Base-by-base conservation (phyloP, 2,113 vertebrate genomes). In the Nerophis ophidion region DNA sequence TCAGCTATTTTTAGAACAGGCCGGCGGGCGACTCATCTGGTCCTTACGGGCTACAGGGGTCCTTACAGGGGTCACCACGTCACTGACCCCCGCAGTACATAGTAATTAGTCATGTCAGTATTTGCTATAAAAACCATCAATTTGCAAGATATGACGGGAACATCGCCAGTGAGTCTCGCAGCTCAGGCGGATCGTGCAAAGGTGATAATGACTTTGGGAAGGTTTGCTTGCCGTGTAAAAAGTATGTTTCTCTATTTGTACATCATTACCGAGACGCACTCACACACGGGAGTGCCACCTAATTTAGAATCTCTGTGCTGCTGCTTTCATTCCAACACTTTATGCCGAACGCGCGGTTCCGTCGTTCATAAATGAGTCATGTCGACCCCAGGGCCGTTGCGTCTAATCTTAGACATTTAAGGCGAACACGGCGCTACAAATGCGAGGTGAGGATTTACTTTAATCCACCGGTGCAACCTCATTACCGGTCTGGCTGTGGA, bases 351-450 rank as follows among this genome's bases (percentile, higher is more conserved):
- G 71, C 71, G 71, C 67, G 82, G 77, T 79, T 81, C 70, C 57
- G 60, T 58, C 76, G 64, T 81, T 85, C 82, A 85, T 85, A 82
- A 85, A 88, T 88, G 83, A 87, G 42, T 79, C 72, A 85, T 75
- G 71, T 64, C 48, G 26, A 65, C 82, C 68, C 68, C 64, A 45
- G 40, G 82, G 84, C 69, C 46, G 68, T 81, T 81, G 73, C 72
- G 66, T 79, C 79, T 83, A 72, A 80, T 84, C 82, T 79, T 74
- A 82, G 75, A 74, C 51, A 72, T 72, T 80, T 77, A 80, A 77
- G 63, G 48, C 40, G 64, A 81, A 81, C 70, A 76, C 74, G 67
- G 26, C 71, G 60, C 75, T 60, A 74, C 68, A 77, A 72, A 82
- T 60, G 65, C 67, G 70, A 77, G 19, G 46, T 44, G 64, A 81